Evolutionary conservation across 1,140 invertebrate species (phyloP).

Genomic region (Drosophila lowei): DNA sequence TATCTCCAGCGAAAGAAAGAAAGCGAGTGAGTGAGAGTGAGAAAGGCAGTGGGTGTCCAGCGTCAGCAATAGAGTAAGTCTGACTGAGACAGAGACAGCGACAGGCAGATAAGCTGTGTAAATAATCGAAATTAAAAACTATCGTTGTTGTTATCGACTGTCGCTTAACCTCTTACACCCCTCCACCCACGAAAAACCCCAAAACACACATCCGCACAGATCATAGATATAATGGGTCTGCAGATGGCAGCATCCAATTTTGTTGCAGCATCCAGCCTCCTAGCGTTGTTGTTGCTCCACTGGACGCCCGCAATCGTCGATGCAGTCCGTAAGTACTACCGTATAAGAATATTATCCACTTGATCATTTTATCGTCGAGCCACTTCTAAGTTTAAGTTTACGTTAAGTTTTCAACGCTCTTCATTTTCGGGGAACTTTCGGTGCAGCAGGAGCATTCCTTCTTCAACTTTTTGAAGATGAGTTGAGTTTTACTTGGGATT

Average conservation of each 20-base stretch:
- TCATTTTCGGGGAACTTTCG: constrained; percentile 19
- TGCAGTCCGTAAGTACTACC: constrained; percentile 80
- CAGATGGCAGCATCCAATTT: constrained; percentile 78
- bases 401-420: constrained; percentile 34
- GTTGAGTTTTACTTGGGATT: constrained; percentile 35
- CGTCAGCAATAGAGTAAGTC: constrained; percentile 58
- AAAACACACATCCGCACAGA: constrained; percentile 9
- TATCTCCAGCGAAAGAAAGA: constrained; percentile 30
- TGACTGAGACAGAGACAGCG: constrained; percentile 26
- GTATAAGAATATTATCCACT: constrained; percentile 4
- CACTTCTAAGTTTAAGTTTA: constrained; percentile 43
- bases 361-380: constrained; percentile 30
- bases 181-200: constrained; percentile 2
- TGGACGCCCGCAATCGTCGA: constrained; percentile 71
- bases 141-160: constrained; percentile 44
- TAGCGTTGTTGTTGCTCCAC: constrained; percentile 71
- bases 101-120: constrained; percentile 12
- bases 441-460: constrained; percentile 3
- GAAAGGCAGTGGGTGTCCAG: neutral
- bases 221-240: constrained; percentile 80
- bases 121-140: constrained; percentile 28
- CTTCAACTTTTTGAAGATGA: constrained; percentile 35
- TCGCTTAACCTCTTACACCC: constrained; percentile 7
- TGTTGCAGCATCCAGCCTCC: constrained; percentile 68
- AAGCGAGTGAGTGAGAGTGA: constrained; percentile 30